Percentiles rank a stretch among this genome's conserved stretches.
Evolutionary conservation across 1,140 invertebrate species (phyloP).

Genomic region (Nymphalis io): DNA sequence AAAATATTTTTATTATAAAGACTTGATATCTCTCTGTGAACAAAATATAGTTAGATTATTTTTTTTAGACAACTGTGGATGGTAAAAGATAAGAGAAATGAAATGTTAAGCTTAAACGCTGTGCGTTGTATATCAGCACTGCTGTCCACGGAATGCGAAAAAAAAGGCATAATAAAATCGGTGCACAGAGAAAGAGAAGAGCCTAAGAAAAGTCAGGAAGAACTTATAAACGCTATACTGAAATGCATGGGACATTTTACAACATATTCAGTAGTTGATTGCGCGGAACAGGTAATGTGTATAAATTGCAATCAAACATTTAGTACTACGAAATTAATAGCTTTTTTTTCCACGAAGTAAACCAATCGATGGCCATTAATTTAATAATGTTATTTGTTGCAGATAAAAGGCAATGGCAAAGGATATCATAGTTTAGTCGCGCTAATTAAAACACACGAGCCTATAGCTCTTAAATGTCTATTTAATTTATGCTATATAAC

Average conservation of each 20-base stretch:
- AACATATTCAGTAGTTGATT: slow-evolving; percentile 60
- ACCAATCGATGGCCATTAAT: too few relatives aligned
- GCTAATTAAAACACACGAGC: slow-evolving; percentile 67
- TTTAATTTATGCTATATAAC: slow-evolving; percentile 76
- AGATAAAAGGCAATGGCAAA: slow-evolving; percentile 77
- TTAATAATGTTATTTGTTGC: slow-evolving; percentile 37
- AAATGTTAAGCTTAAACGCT: slow-evolving; percentile 70
- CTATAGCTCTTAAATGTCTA: slow-evolving; percentile 70
- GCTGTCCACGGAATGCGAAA: slow-evolving; percentile 71
- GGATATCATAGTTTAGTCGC: slow-evolving; percentile 74
- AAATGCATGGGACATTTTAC: slow-evolving; percentile 78
- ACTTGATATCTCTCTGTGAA: too few relatives aligned
- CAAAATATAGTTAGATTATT: neutral
- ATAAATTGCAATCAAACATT: neutral
- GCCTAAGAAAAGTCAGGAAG: slow-evolving; percentile 66
- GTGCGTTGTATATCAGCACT: slow-evolving; percentile 68
- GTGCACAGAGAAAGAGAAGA: slow-evolving; percentile 52
- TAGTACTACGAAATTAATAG: too few relatives aligned
- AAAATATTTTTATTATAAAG: too few relatives aligned
- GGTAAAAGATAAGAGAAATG: slow-evolving; percentile 70
- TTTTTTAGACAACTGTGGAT: slow-evolving; percentile 75
- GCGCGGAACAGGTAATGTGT: slow-evolving; percentile 72
- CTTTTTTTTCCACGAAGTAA: too few relatives aligned
- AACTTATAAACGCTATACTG: slow-evolving; percentile 71
- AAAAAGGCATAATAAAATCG: slow-evolving; percentile 67